phyloP scores from a whole-genome alignment of 2,888 invertebrate species.

The Himalopsyche kuldschensis region DNA sequence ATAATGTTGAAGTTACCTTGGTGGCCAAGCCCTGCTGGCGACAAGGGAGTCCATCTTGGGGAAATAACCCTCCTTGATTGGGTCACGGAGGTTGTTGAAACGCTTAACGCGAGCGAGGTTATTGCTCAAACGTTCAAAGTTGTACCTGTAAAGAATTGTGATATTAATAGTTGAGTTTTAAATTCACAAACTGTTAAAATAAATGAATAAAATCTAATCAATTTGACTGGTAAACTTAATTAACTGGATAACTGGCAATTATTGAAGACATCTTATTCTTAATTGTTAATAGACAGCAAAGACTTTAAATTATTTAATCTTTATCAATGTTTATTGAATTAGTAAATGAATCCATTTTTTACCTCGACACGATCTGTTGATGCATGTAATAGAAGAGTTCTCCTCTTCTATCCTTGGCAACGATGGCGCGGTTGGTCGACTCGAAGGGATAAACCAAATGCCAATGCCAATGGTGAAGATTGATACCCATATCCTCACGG shows the following conservation, averaged over 20 bases:
- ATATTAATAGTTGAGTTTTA: too few species aligned
- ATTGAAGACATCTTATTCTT: too few species aligned
- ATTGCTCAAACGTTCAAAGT: constrained; percentile 75
- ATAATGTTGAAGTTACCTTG: constrained; percentile 52
- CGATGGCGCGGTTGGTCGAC: constrained; percentile 61
- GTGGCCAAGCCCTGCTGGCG: constrained; percentile 75
- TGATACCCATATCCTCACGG: constrained; percentile 82
- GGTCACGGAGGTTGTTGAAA: constrained; percentile 66
- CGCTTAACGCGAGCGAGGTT: constrained; percentile 65
- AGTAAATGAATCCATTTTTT: background rate
- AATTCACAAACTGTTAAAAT: too few species aligned
- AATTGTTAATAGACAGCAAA: too few species aligned
- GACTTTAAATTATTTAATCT: too few species aligned
- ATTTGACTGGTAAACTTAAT: too few species aligned
- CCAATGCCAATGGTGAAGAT: constrained; percentile 92
- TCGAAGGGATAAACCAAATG: constrained; percentile 84
- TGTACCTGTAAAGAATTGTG: constrained; percentile 60
- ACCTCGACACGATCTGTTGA: constrained; percentile 69
- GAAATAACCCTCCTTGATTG: constrained; percentile 79
- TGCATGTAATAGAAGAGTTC: constrained; percentile 84
- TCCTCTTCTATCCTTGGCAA: constrained; percentile 72
- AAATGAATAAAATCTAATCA: too few species aligned
- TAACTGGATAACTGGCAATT: too few species aligned
- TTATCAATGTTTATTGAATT: background rate
- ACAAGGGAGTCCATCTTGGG: constrained; percentile 80